Evolutionary conservation across 1,140 invertebrate genomes (phyloP), one percentile per base, ranked within the genome.

Genomic region (Drosophila sechellia): DNA sequence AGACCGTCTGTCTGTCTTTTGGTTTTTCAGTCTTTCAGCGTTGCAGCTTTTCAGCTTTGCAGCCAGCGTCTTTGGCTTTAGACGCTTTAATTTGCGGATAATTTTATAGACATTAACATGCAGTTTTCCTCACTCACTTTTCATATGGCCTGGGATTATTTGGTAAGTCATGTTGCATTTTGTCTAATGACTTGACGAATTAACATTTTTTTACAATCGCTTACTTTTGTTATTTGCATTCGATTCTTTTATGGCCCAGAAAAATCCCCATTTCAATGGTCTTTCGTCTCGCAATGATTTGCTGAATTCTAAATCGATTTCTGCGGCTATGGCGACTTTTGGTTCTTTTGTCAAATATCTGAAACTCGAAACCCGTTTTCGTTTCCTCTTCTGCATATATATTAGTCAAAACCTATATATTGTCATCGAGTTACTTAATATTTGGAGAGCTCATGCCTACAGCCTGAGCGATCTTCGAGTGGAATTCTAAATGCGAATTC

Each of bases 51-150:
- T 60, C 56, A 57, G 69, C 59, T 48, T 34, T 68, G 60, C 60
- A 61, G 76, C 39, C 54, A 60, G 52, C 58, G 50, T 61, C 57
- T 84, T 65, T 17, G 57, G 64, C 74, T 75, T 79, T 87, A 68
- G 75, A 68, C 78, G 74, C 78, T 87, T 86, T 77, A 81, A 83
- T 86, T 86, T 86, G 79, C 66, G 66, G 84, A 89, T 86, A 83
- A 87, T 87, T 77, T 86, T 81, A 72, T 79, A 87, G 46, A 63
- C 81, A 87, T 86, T 86, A 86, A 81, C 84, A 61, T 87, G 81
- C 81, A 86, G 61, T 86, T 86, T 85, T 86, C 71, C 43, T 57
- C 60, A 84, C 58, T 71, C 56, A 54, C 53, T 71, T 84, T 79
- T 71, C 76, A 73, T 86, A 77, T 83, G 79, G 81, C 75, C 79